Evolutionary conservation across 2,888 invertebrate species (phyloP), one percentile per base, ranked within the genome.

Genomic region (Quadriops clusia): DNA sequence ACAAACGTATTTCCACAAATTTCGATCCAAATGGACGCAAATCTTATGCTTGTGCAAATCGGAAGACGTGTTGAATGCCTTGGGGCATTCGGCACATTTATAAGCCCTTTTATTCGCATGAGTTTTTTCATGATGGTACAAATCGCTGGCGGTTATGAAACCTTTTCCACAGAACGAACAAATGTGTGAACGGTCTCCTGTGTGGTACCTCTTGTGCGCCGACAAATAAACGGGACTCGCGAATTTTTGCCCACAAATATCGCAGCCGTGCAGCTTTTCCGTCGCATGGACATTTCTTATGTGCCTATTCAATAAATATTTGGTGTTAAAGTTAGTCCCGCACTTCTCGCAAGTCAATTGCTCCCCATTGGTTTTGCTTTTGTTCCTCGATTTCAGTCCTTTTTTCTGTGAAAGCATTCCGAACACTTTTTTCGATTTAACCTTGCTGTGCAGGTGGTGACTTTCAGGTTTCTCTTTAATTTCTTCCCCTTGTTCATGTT

Each of bases 151-250:
- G 2, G 55, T 55, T 28, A 53, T 55, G 31, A 50, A 57, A 4
- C 64, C 61, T 49, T 70, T 71, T n/a, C 55, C 55, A 38, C 56
- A 57, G 35, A 48, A 52, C 4, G 49, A 47, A 36, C 56, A 57
- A 16, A 55, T 51, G 32, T 56, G 50, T 2, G 50, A 44, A 14
- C 56, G 31, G 17, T 53, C 51, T 1, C 53, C 44, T 2, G 39
- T 37, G 33, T 54, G 53, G 36, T 53, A 51, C 30, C 34, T 31
- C 13, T 28, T 28, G 11, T 32, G 16, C 1, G 55, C 53, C 16
- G 45, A 48, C 30, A 57, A 38, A 39, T 57, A 57, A 6, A 54
- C 53, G 2, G 45, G 39, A 11, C 54, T 53, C 2, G 49, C 53
- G 37, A 57, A 57, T 32, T 46, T 45, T 23, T 52, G 49, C 4